phyloP scores from a whole-genome alignment of 2,113 vertebrate species.

The Tringa solitaria region DNA sequence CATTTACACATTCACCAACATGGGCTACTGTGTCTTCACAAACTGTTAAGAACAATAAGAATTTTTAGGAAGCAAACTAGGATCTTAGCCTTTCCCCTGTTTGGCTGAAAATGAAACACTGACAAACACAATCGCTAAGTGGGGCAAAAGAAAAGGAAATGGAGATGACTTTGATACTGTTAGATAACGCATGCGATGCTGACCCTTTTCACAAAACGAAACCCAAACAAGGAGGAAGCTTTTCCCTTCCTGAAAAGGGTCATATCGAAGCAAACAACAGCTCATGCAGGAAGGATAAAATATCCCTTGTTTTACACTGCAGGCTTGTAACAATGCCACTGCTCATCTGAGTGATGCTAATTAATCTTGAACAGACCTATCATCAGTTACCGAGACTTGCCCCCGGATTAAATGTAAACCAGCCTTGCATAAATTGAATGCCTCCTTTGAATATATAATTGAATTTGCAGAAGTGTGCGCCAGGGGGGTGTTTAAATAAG shows the following conservation, averaged over 20 bases:
- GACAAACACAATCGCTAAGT: not conserved
- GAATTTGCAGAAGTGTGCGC: conserved; percentile 77
- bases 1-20: not conserved
- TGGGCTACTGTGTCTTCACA: rapidly evolving
- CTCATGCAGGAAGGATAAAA: conserved; percentile 16
- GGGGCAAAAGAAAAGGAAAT: not conserved
- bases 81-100: not conserved
- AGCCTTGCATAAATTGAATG: conserved; percentile 78
- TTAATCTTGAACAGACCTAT: conserved; percentile 72
- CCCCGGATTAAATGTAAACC: conserved; percentile 78
- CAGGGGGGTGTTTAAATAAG: conserved; percentile 82
- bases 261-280: not conserved
- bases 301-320: conserved; percentile 32
- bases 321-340: conserved; percentile 52
- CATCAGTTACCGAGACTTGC: conserved; percentile 64
- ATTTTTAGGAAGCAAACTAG: not conserved
- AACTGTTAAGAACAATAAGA: not conserved
- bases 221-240: not conserved
- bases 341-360: conserved; percentile 69
- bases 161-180: not conserved
- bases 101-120: not conserved
- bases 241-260: conserved; percentile 6
- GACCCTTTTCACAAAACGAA: not conserved
- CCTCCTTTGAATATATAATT: conserved; percentile 80
- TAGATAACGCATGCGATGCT: not conserved